Conservation (phyloP, 2,797 vertebrate genomes). For the Telmatherina bonti region DNA sequence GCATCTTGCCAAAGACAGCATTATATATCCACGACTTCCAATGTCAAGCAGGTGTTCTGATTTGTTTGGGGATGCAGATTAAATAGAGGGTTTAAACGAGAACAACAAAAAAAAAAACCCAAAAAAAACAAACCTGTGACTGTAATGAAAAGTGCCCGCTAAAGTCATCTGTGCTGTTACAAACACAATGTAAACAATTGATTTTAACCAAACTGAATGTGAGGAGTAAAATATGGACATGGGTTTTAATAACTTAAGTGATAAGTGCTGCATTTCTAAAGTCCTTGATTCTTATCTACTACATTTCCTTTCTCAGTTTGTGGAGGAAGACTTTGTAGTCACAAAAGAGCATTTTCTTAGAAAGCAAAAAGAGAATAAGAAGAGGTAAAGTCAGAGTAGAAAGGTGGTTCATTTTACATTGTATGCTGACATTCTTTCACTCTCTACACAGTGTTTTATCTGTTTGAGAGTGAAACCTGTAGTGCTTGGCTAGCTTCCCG, state of each 20-base stretch:
- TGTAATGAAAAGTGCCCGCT: conserved; percentile 67
- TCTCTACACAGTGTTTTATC: conserved; percentile 41
- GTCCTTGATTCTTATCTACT: conserved; percentile 49
- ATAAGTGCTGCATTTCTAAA: conserved; percentile 73
- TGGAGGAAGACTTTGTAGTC: conserved; percentile 70
- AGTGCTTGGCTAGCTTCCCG: conserved; percentile 73
- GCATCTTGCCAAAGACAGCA: conserved; percentile 78
- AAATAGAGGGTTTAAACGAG: conserved; percentile 57
- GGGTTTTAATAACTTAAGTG: conserved; percentile 74
- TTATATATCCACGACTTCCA: conserved; percentile 74
- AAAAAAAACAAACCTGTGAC: conserved; percentile 23
- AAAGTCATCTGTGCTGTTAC: conserved; percentile 66
- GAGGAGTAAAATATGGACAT: conserved; percentile 65
- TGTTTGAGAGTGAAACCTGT: conserved; percentile 56
- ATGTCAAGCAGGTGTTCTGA: conserved; percentile 70
- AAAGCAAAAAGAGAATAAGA: conserved; percentile 38
- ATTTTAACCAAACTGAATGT: conserved; percentile 75
- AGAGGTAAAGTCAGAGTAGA: conserved; percentile 67
- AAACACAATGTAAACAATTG: conserved; percentile 81
- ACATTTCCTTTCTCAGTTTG: conserved; percentile 56
- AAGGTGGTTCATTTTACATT: conserved; percentile 56
- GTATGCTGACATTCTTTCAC: conserved; percentile 69
- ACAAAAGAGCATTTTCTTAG: conserved; percentile 38
- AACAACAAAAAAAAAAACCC: conserved; percentile 35
- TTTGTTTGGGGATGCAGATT: conserved; percentile 74